Evolutionary conservation across 1,140 invertebrate species (phyloP).

Genomic region (Scaptomyza pallida): DNA sequence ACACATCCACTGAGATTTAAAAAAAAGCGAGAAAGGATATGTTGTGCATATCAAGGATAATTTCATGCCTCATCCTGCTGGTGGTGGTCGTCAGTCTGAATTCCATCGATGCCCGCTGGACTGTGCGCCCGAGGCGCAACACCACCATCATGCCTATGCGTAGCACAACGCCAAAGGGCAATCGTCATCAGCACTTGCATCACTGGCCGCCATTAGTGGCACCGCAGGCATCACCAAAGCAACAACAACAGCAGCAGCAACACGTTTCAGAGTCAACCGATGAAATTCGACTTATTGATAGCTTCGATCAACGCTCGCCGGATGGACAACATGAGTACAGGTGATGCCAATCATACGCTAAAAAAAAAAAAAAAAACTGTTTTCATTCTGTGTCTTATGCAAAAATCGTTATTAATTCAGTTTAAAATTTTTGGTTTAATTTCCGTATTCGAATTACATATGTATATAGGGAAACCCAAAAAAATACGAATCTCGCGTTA

Average conservation of each 20-base stretch:
- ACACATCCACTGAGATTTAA: no score
- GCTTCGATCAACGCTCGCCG: slow-evolving; percentile 51
- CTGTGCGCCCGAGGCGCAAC: slow-evolving; percentile 38
- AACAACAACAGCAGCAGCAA: background rate
- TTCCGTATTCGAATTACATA: no score
- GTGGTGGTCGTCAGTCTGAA: slow-evolving; percentile 1
- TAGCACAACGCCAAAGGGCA: slow-evolving; percentile 16
- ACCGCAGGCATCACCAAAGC: slow-evolving; percentile 7
- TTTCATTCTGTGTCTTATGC: no score
- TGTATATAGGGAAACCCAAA: no score
- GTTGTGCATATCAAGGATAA: slow-evolving; percentile 12
- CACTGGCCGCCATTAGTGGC: slow-evolving; percentile 59
- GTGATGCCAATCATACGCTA: slow-evolving; percentile 24
- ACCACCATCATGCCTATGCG: slow-evolving; percentile 33
- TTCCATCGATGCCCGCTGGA: slow-evolving; percentile 37
- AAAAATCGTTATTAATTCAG: no score
- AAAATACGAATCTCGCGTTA: no score
- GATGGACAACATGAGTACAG: slow-evolving; percentile 73
- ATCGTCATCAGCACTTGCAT: slow-evolving; percentile 51
- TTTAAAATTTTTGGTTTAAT: no score
- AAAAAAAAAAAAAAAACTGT: no score
- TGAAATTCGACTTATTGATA: slow-evolving; percentile 45
- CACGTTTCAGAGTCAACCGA: background rate
- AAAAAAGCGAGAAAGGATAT: slow-evolving; percentile 10
- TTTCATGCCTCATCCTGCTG: background rate